Base-by-base conservation (phyloP, 2,797 vertebrate genomes). In the Megaceryle alcyon region DNA sequence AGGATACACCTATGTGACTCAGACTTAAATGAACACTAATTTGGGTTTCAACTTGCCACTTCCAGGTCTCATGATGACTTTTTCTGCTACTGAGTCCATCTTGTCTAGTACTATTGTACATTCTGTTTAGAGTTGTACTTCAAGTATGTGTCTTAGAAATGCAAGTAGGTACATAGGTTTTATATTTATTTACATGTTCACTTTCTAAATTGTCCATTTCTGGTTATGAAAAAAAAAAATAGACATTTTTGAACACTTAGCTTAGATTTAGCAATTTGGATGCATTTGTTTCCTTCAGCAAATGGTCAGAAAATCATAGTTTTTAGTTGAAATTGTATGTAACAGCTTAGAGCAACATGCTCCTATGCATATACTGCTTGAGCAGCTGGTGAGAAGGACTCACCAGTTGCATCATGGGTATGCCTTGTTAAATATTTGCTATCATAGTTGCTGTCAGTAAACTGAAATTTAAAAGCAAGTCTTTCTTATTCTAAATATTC, bases 341-440 rank as follows among this genome's bases (percentile, higher is more conserved):
- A 82, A 79, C 12, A 80, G 19, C 22, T 89, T 44, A 72, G 17
- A 26, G 31, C 49, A 86, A 60, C 8, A 15, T 1, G 2, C 4
- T 82, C 1, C 29, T 76, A 8, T 12, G 4, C 25, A 66, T 54
- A 53, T 7, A 16, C 13, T 51, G 2, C 20, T 59, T 73, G 17
- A 7, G 3, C 48, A 65, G 31, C 18, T 31, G 18, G 16, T 18
- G 7, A 29, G 37, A 43, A 85, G 19, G 11, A 57, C 8, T 84
- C 43, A 18, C 5, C 37, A 83, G 28, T n/a, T 88, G 43, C 25
- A 37, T 59, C 28, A 28, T 56, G 25, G 5, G 4, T 66, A 41
- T 57, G 9, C 51, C 56, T 77, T 84, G 26, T 77, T 33, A 68
- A 87, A 86, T 95, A 68, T 85, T 95, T 92, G 15, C 43, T 88